Evolutionary conservation across 2,888 invertebrate genomes (phyloP).

Genomic region (Orthosia gracilis): DNA sequence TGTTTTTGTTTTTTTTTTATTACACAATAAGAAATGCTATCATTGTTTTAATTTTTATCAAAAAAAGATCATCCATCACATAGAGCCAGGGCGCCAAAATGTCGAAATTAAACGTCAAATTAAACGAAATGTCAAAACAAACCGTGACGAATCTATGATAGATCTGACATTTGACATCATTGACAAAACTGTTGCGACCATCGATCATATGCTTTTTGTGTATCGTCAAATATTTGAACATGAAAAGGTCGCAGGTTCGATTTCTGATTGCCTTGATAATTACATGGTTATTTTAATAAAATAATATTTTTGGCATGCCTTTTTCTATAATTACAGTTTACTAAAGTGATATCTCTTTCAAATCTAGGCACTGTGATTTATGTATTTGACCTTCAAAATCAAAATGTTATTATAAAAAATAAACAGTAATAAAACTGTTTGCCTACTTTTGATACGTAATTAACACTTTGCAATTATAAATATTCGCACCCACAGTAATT

Average conservation of each 20-base stretch:
- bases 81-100: constrained; percentile 33
- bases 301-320: background rate
- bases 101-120: constrained; percentile 44
- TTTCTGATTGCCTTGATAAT: constrained; percentile 46
- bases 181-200: constrained; percentile 59
- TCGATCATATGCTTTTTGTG: constrained; percentile 53
- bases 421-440: constrained; percentile 9
- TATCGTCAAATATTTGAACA: constrained; percentile 59
- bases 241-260: constrained; percentile 54
- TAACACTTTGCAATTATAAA: constrained; percentile 36
- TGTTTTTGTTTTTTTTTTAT: background rate
- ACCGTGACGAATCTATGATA: constrained; percentile 61
- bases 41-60: constrained; percentile 8
- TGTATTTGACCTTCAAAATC: background rate
- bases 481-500: constrained; percentile 36
- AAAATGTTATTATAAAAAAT: constrained; percentile 7
- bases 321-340: constrained; percentile 8
- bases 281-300: background rate
- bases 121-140: constrained; percentile 50
- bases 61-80: constrained; percentile 22
- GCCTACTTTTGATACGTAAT: constrained; percentile 23
- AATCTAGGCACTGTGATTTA: background rate
- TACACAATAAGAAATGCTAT: background rate
- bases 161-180: constrained; percentile 63
- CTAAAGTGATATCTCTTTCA: background rate